Evolutionary conservation across 2,113 vertebrate species (phyloP).

Genomic region (Alligator mississippiensis): DNA sequence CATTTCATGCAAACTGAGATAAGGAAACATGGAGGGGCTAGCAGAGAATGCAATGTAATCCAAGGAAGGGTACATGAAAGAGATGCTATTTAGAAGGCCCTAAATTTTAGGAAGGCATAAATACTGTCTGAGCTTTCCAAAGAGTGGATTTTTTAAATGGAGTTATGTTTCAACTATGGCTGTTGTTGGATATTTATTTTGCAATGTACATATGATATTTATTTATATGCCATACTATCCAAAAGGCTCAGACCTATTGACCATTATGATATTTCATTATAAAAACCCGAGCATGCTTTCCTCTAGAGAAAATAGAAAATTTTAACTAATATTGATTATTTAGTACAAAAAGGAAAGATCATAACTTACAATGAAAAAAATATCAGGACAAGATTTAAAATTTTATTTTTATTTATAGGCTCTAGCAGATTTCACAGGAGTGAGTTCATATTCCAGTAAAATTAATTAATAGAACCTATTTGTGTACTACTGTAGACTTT

Average conservation of each 20-base stretch:
- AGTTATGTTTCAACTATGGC: constrained; percentile 63
- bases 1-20: constrained; percentile 74
- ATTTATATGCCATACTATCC: constrained; percentile 56
- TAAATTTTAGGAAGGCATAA: constrained; percentile 62
- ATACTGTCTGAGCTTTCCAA: constrained; percentile 61
- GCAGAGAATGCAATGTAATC: constrained; percentile 39
- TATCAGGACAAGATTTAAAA: constrained; percentile 16
- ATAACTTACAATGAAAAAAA: constrained; percentile 25
- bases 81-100: constrained; percentile 24
- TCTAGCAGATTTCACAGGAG: constrained; percentile 38
- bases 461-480: not conserved
- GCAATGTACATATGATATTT: constrained; percentile 2
- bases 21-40: constrained; percentile 41
- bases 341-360: constrained; percentile 66
- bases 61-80: not conserved
- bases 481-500: not conserved
- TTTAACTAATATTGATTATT: constrained; percentile 82
- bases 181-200: constrained; percentile 77
- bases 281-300: constrained; percentile 71
- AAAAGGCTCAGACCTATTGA: constrained; percentile 48
- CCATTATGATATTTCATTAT: constrained; percentile 75
- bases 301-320: constrained; percentile 73
- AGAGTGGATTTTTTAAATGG: constrained; percentile 49
- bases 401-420: constrained; percentile 29
- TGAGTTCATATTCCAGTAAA: not conserved